Evolutionary conservation across 2,797 vertebrate genomes (phyloP).

Genomic region (Rhinella marina): DNA sequence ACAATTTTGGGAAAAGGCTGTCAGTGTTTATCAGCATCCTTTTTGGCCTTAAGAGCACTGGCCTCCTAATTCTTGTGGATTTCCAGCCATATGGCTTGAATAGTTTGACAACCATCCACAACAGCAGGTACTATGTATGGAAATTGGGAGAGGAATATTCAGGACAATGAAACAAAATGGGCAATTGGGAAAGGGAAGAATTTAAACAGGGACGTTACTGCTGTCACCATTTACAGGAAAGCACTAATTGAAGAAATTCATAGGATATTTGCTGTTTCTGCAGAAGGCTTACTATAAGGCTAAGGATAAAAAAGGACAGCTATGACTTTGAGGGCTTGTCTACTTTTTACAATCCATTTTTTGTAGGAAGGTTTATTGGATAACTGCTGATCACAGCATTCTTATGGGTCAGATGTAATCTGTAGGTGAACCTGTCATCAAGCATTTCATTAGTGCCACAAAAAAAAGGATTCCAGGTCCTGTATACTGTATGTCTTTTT

Average conservation of each 20-base stretch:
- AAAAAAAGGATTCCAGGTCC: too few species aligned
- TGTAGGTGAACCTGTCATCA: neutral
- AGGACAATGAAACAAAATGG: too few species aligned
- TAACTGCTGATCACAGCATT: neutral
- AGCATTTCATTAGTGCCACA: neutral
- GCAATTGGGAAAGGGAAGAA: too few species aligned
- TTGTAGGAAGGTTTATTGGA: neutral
- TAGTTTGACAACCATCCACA: too few species aligned
- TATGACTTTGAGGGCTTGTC: neutral
- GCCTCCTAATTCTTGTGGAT: too few species aligned
- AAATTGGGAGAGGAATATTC: too few species aligned
- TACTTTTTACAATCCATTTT: neutral
- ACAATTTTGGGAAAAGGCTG: too few species aligned
- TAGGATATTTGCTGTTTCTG: neutral
- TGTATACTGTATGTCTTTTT: too few species aligned
- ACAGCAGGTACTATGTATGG: too few species aligned
- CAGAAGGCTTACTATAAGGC: neutral
- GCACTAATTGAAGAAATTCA: conserved; percentile 15
- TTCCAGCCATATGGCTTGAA: too few species aligned
- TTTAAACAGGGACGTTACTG: conserved; percentile 29
- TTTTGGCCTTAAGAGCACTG: too few species aligned
- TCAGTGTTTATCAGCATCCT: too few species aligned
- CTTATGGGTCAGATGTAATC: neutral
- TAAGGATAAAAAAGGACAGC: neutral
- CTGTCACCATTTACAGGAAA: conserved; percentile 32